A percentile compares a stretch with the other conserved stretches of the same genome.
Evolutionary conservation across 1,140 invertebrate species (phyloP).

Genomic region (Heterodera carotae): DNA sequence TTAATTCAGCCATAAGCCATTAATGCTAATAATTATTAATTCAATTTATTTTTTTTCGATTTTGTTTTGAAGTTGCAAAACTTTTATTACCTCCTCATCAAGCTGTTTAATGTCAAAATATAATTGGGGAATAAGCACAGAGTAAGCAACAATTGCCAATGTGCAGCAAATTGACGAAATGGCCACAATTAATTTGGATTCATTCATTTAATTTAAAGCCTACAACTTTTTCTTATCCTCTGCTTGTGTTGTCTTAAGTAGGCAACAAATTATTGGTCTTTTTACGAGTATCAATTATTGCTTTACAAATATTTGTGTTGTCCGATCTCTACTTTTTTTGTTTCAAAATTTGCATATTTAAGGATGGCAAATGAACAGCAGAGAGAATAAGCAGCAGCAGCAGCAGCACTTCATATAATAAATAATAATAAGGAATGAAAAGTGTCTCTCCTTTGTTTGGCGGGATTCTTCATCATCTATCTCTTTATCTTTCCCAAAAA

Average conservation of each 20-base stretch:
- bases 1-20: background rate
- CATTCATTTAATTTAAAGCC: constrained; percentile 18
- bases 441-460: background rate
- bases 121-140: constrained; percentile 32
- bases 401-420: too few relatives aligned
- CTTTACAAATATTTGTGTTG: too few relatives aligned
- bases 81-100: background rate
- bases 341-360: background rate
- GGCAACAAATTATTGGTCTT: too few relatives aligned
- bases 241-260: too few relatives aligned
- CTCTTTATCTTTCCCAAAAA: background rate
- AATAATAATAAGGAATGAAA: too few relatives aligned
- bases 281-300: too few relatives aligned
- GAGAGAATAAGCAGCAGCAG: too few relatives aligned
- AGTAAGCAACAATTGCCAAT: constrained; percentile 36
- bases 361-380: background rate
- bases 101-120: constrained; percentile 27
- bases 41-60: too few relatives aligned
- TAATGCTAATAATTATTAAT: too few relatives aligned
- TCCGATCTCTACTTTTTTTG: background rate
- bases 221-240: too few relatives aligned
- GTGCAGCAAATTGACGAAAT: constrained; percentile 35
- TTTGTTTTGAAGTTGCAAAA: background rate
- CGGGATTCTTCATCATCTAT: too few relatives aligned
- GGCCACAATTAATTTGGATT: constrained; percentile 42